Evolutionary conservation across 2,888 invertebrate genomes (phyloP), one percentile per base, ranked within the genome.

Genomic region (Spilarctia lutea): DNA sequence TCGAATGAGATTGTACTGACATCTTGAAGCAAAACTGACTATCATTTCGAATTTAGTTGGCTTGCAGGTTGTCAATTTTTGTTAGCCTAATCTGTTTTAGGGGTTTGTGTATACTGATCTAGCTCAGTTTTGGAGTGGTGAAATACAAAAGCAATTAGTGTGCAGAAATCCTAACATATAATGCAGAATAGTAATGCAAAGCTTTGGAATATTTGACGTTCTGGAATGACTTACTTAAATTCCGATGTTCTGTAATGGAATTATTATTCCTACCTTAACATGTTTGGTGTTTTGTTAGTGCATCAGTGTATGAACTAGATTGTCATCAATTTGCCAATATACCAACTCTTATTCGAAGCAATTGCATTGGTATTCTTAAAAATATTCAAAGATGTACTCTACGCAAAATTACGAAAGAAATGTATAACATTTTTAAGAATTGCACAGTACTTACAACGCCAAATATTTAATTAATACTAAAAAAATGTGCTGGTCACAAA

Each of bases 401-500:
- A 30, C 52, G 8, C 56, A 52, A 16, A 42, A 65, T 75, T 35
- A 30, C 65, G 39, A n/a, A 67, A 70, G 35, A 77, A 71, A 75
- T 71, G 68, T 73, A 65, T 60, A 69, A 77, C 60, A 76, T 74
- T 79, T 77, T 48, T 48, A 71, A 52, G 66, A 65, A 63, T 60
- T 74, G 67, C 72, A 63, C 27, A 73, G 16, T 74, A 71, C 48
- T 77, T 27, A 74, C n/a, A 73, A 65, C 78, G 78, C 81, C 82
- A 82, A 86, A 79, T 76, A 73, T 72, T 75, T 70, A 71, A 42
- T 52, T 39, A 68, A 42, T 24, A 52, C 42, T 73, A 71, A 48
- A 33, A 33, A 72, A 83, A 86, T 88, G 93, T 93, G 92, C 93
- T 91, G 92, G 91, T 91, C 92, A 93, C 92, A 82, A 85, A 77